Evolutionary conservation across 2,113 vertebrate genomes (phyloP).

Genomic region (Monarcha castaneiventris): DNA sequence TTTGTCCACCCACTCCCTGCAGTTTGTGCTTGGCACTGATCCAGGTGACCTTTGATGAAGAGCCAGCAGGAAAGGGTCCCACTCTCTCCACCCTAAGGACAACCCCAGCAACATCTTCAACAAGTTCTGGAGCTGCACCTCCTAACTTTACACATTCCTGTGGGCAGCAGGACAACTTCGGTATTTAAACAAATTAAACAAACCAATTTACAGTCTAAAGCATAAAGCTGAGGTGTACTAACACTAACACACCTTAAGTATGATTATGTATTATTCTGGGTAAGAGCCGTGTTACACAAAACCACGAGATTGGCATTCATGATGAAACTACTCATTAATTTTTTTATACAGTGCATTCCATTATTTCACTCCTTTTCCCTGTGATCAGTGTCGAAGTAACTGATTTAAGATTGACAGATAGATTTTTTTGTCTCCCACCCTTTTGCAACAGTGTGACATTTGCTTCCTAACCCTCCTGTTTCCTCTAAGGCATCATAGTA

Average conservation of each 20-base stretch:
- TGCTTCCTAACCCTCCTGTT: background rate
- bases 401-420: background rate
- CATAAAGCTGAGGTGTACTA: background rate
- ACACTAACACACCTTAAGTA: background rate
- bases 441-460: background rate
- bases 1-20: background rate
- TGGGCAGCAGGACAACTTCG: background rate
- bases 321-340: background rate
- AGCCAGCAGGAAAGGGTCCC: background rate
- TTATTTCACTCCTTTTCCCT: background rate
- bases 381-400: background rate
- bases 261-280: no score
- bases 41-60: background rate
- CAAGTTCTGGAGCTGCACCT: background rate
- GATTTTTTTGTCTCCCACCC: background rate
- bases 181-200: background rate
- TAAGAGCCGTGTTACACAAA: background rate
- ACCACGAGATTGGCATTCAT: background rate
- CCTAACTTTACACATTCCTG: background rate
- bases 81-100: rapidly evolving
- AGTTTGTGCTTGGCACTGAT: background rate
- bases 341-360: background rate
- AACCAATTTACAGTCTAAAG: background rate
- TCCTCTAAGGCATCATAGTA: background rate
- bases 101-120: background rate